Evolutionary conservation across 2,888 invertebrate genomes (phyloP).

Genomic region (Drosophila pegasa): DNA sequence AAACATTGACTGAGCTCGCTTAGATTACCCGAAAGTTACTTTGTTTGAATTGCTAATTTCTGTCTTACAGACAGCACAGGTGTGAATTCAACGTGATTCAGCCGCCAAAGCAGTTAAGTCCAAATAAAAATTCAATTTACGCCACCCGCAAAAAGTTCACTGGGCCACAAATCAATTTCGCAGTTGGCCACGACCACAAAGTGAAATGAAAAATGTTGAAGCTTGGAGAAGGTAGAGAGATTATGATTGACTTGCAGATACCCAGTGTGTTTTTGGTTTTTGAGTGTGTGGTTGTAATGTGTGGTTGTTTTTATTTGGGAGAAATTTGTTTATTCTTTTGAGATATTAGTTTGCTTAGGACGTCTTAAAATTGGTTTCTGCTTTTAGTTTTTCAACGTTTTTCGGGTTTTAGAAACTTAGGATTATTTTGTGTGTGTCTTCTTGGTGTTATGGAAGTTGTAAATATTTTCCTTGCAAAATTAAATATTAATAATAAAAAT

Average conservation of each 20-base stretch:
- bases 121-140: constrained; percentile 61
- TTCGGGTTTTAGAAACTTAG: no score
- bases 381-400: no score
- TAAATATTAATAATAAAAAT: no score
- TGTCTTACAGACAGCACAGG: constrained; percentile 26
- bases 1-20: constrained; percentile 31
- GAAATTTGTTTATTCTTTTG: no score
- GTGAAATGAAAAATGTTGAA: constrained; percentile 30
- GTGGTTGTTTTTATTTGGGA: not conserved
- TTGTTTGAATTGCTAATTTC: constrained; percentile 66
- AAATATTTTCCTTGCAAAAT: no score
- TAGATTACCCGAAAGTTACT: constrained; percentile 56
- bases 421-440: no score
- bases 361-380: no score
- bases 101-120: constrained; percentile 13
- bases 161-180: constrained; percentile 71
- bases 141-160: constrained; percentile 48
- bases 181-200: constrained; percentile 40
- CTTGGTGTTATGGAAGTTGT: no score
- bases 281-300: not conserved
- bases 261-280: no score
- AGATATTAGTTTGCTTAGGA: no score
- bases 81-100: constrained; percentile 33
- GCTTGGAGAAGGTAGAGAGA: not conserved
- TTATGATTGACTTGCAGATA: not conserved